Evolutionary conservation across 2,888 invertebrate genomes (phyloP), one percentile per base, ranked within the genome.

Genomic region (Thecocarcelia acutangulata): DNA sequence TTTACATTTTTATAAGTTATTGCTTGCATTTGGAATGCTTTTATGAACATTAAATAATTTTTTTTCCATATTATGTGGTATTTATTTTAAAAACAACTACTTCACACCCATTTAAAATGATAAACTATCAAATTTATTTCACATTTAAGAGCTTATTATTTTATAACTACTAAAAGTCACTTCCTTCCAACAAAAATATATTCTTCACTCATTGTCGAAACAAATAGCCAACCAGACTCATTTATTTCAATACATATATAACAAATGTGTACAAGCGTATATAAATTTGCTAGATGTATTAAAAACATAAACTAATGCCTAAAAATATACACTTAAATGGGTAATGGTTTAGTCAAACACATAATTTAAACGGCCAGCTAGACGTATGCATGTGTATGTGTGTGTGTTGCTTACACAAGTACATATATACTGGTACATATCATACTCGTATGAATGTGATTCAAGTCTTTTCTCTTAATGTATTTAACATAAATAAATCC

Each of bases 291-390:
- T 8, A 17, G 28, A 17, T 59, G 33, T 42, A 56, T 70, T 50
- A 70, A 42, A 78, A 13, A 15, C 37, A 74, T 64, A 21, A 15
- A 70, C 42, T 50, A 54, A 74, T 74, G 58, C 52, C 37, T 75
- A 66, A 59, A 80, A 13, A 28, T 64, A 69, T 59, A 58, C 81
- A 68, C n/a, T 64, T 28, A 70, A 76, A 81, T 69, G 63, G 56
- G 24, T 69, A 77, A 69, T 73, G 46, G 46, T 69, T 56, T 64
- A 74, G 61, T 24, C 33, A 42, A 54, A 59, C 64, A 64, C 64
- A 82, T 82, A 59, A 70, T 74, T 74, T 70, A 82, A 74, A 74
- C 58, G 73, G 73, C 77, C 78, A 82, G 77, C 73, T 82, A 82
- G 77, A 74, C 81, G 9, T 33, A 33, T 9, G 9, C 9, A 8